Evolutionary conservation across 2,113 vertebrate genomes (phyloP), one percentile per base, ranked within the genome.

Genomic region (Toxotes jaculatrix): DNA sequence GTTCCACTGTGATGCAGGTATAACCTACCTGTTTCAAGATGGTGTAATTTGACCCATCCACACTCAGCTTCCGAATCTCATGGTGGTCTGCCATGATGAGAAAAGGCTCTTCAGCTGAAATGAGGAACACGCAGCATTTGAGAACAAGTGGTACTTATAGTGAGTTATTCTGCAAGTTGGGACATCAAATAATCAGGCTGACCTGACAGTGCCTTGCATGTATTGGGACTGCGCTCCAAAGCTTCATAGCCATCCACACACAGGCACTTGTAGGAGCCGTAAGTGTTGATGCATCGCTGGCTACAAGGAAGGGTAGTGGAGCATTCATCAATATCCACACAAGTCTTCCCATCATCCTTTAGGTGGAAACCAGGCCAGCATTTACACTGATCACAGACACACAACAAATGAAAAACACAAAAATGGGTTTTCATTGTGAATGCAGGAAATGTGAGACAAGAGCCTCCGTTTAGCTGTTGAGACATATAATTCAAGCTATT

Each of bases 41-140:
- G 85, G 97, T 99, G 90, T 99, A 99, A 92, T 99, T 99, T 77
- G 97, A 98, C 86, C 98, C 98, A 91, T 99, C 98, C 42, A 97
- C 96, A 89, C 96, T 99, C 89, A 99, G 96, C 96, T 98, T 99
- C 88, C 98, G 96, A 90, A 99, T 99, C 91, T 99, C 98, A 83
- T 99, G 98, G 92, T 99, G 98, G 93, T 99, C 98, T 42, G 98
- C 98, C 91, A 99, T 97, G 90, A 99, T 98, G 87, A 99, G 96
- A 92, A 99, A 97, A 59, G 98, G 97, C 76, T 99, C 98, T 90
- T 99, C 97, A 90, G 95, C 98, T 99, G 95, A 83, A 91, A 83
- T 53, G 23, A 57, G 55, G 16, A 78, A 81, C 8, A 69, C 4
- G 62, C 4, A 12, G n/a, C 0, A 0, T 90, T 11, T 83, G 31